phyloP scores from a whole-genome alignment of 2,113 vertebrate genomes.

The Lepisosteus oculatus region DNA sequence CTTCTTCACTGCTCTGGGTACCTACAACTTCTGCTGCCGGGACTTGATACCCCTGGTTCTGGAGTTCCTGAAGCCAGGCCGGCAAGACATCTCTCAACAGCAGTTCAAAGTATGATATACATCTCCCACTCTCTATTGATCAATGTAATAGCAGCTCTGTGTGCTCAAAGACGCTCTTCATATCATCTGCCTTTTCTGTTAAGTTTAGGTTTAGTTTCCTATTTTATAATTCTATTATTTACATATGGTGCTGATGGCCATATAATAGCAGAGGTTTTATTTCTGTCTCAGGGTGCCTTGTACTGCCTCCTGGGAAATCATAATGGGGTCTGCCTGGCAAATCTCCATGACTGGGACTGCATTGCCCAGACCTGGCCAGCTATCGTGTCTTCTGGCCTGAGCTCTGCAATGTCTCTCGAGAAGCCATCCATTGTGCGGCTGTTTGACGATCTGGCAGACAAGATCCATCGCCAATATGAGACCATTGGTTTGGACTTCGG shows the following conservation, averaged over 20 bases:
- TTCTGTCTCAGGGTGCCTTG: slow-evolving; percentile 80
- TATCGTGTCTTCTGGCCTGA: slow-evolving; percentile 87
- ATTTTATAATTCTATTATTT: too few relatives aligned
- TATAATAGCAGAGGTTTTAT: too few relatives aligned
- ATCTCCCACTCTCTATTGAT: background rate
- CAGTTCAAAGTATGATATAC: slow-evolving; percentile 85
- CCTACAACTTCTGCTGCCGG: slow-evolving; percentile 94
- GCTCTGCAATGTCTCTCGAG: slow-evolving; percentile 92
- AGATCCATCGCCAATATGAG: slow-evolving; percentile 94
- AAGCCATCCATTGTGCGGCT: slow-evolving; percentile 93
- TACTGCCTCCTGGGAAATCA: slow-evolving; percentile 95
- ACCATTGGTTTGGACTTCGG: slow-evolving; percentile 88
- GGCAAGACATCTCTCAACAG: slow-evolving; percentile 80
- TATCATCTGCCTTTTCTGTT: too few relatives aligned
- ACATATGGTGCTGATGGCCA: too few relatives aligned
- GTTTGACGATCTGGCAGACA: slow-evolving; percentile 94
- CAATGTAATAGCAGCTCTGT: too few relatives aligned
- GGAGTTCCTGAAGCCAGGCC: slow-evolving; percentile 78
- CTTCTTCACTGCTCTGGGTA: slow-evolving; percentile 88
- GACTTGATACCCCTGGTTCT: slow-evolving; percentile 91
- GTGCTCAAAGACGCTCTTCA: too few relatives aligned
- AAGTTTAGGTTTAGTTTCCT: too few relatives aligned
- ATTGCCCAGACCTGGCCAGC: slow-evolving; percentile 92
- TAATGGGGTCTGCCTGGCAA: slow-evolving; percentile 85
- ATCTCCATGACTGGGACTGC: slow-evolving; percentile 95